phyloP scores from a whole-genome alignment of 2,797 vertebrate genomes.

The Phrynocephalus forsythii region DNA sequence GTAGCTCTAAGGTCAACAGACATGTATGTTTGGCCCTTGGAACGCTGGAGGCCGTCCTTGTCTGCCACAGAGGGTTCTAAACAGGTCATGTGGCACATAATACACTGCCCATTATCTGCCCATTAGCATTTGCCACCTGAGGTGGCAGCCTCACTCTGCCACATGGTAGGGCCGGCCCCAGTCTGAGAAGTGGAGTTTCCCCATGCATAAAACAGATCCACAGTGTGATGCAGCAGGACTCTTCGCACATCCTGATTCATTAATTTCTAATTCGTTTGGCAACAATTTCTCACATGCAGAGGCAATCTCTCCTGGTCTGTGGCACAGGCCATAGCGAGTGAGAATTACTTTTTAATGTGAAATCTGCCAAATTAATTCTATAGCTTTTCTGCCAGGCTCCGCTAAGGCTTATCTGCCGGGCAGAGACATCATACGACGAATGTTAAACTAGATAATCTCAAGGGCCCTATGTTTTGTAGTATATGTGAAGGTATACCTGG shows the following conservation, averaged over 20 bases:
- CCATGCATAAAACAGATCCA: not conserved
- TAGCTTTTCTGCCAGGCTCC: not conserved
- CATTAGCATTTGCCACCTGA: too few species aligned
- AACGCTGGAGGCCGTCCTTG: too few species aligned
- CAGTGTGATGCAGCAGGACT: not conserved
- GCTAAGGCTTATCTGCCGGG: not conserved
- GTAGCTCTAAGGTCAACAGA: too few species aligned
- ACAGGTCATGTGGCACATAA: too few species aligned
- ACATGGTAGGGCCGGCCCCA: too few species aligned
- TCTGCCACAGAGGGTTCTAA: too few species aligned
- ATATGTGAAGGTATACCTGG: not conserved
- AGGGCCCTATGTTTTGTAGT: not conserved
- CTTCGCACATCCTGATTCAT: not conserved
- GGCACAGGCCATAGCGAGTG: not conserved
- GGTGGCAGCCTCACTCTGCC: too few species aligned
- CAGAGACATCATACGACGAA: not conserved
- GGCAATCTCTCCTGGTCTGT: not conserved
- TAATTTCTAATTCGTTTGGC: not conserved
- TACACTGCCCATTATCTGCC: too few species aligned
- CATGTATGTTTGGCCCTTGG: too few species aligned
- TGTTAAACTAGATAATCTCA: not conserved
- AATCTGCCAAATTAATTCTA: not conserved
- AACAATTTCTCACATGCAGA: not conserved
- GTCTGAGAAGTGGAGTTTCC: not conserved
- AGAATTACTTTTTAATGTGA: not conserved